phyloP scores from a whole-genome alignment of 2,888 invertebrate genomes.

The Drosophila neoperkinsi region DNA sequence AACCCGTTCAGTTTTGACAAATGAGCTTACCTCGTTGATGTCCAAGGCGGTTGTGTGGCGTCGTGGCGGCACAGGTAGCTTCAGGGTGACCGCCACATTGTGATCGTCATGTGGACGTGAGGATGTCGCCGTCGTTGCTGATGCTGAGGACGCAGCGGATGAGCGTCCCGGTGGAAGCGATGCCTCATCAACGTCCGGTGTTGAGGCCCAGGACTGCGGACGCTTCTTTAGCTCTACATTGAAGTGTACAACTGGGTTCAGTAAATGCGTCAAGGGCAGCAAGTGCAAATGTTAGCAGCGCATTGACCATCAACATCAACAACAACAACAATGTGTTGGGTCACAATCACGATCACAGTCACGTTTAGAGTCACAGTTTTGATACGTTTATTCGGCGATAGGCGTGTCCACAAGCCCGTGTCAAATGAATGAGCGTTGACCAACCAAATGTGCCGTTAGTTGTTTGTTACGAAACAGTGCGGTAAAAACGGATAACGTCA shows the following conservation, averaged over 20 bases:
- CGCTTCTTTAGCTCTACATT: conserved; percentile 85
- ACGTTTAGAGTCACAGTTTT: conserved; percentile 43
- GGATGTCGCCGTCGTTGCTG: conserved; percentile 17
- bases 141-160: not conserved
- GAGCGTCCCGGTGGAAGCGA: conserved; percentile 26
- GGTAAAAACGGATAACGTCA: conserved; percentile 41
- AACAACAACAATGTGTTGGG: conserved; percentile 31
- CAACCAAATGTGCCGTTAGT: conserved; percentile 44
- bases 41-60: conserved; percentile 88
- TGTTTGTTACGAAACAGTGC: conserved; percentile 34
- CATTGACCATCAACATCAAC: conserved; percentile 26
- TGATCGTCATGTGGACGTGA: conserved; percentile 86
- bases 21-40: conserved; percentile 76
- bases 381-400: conserved; percentile 23
- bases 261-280: conserved; percentile 59
- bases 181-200: conserved; percentile 90
- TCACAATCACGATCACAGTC: conserved; percentile 37
- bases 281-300: conserved; percentile 50
- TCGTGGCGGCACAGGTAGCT: conserved; percentile 89
- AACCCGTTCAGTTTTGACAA: not conserved
- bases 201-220: conserved; percentile 91
- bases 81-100: conserved; percentile 88
- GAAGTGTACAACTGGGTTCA: conserved; percentile 85
- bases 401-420: conserved; percentile 41
- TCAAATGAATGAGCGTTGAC: conserved; percentile 43